These are phyloP conservation scores for Drepana falcataria DNA, from an alignment of 2,888 invertebrate species.

Conservation along the genomic window DNA sequence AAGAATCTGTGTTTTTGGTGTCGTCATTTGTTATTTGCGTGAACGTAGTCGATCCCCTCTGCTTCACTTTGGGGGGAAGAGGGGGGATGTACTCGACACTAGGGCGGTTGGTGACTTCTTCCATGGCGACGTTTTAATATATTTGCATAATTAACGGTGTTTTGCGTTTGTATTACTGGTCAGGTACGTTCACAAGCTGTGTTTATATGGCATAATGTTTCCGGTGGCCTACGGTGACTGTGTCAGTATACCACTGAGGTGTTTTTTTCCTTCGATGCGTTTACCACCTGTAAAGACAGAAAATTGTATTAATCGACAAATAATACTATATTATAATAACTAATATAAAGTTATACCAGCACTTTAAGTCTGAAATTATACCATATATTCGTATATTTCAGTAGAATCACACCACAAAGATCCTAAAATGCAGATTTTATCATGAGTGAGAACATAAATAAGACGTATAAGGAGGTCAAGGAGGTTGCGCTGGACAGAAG, in stretches of 20 bases:
- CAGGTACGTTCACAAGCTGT: slow-evolving; percentile 62
- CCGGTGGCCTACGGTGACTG: slow-evolving; percentile 62
- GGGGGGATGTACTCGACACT: slow-evolving; percentile 74
- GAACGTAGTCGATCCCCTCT: slow-evolving; percentile 64
- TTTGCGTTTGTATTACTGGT: slow-evolving; percentile 55
- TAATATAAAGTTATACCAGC: too few relatives aligned
- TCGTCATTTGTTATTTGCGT: slow-evolving; percentile 66
- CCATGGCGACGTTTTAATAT: slow-evolving; percentile 67
- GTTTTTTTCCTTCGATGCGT: slow-evolving; percentile 48
- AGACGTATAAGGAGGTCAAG: too few relatives aligned
- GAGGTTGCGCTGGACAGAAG: too few relatives aligned
- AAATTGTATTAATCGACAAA: slow-evolving; percentile 21
- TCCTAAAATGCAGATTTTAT: too few relatives aligned
- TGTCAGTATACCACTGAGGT: slow-evolving; percentile 58
- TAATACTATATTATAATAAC: too few relatives aligned
- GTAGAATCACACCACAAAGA: too few relatives aligned
- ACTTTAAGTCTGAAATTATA: too few relatives aligned
- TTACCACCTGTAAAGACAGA: slow-evolving; percentile 59
- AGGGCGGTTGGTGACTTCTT: slow-evolving; percentile 70
- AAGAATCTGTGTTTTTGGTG: slow-evolving; percentile 48
- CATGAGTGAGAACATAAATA: too few relatives aligned
- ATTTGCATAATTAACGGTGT: slow-evolving; percentile 72
- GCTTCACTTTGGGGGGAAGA: slow-evolving; percentile 77
- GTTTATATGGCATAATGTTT: slow-evolving; percentile 75
- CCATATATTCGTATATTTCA: too few relatives aligned